A percentile compares a stretch with the other conserved stretches of the same genome.
phyloP scores from a whole-genome alignment of 2,888 invertebrate genomes.

The Hydropsyche betteni region DNA sequence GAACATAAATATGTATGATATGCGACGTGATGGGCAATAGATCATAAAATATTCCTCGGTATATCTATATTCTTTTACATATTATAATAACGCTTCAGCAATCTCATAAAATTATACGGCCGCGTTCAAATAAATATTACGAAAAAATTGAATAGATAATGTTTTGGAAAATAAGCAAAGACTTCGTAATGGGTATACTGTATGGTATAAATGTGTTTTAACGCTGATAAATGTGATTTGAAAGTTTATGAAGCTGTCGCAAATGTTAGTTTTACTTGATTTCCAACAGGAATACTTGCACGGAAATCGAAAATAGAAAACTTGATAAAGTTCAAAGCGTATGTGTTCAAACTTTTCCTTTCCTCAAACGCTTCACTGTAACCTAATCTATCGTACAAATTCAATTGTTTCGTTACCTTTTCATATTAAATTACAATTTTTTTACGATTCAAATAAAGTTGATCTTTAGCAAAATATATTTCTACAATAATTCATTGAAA shows the following conservation, averaged over 20 bases:
- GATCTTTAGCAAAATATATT: too few relatives aligned
- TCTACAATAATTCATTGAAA: too few relatives aligned
- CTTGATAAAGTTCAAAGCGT: constrained; percentile 30
- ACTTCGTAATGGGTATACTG: too few relatives aligned
- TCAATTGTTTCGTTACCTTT: not conserved
- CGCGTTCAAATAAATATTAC: too few relatives aligned
- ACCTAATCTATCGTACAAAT: constrained; percentile 8
- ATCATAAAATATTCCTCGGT: constrained; percentile 16
- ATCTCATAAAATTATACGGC: constrained; percentile 7
- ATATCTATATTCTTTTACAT: constrained; percentile 3
- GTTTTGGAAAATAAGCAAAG: too few relatives aligned
- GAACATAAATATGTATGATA: constrained; percentile 30
- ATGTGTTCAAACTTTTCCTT: constrained; percentile 24
- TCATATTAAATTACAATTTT: too few relatives aligned
- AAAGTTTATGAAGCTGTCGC: constrained; percentile 1
- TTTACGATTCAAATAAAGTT: too few relatives aligned
- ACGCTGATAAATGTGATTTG: too few relatives aligned
- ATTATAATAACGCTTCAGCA: not conserved
- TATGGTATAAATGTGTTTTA: too few relatives aligned
- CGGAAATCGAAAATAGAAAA: constrained; percentile 32
- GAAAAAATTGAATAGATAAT: too few relatives aligned
- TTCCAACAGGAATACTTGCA: constrained; percentile 14
- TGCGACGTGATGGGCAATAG: constrained; percentile 11
- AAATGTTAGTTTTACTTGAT: constrained; percentile 13
- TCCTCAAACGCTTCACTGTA: constrained; percentile 1